A percentile compares a stretch with the other conserved stretches of the same genome.
Conservation (phyloP, 2,797 vertebrate genomes). For the Lutjanus campechanus region DNA sequence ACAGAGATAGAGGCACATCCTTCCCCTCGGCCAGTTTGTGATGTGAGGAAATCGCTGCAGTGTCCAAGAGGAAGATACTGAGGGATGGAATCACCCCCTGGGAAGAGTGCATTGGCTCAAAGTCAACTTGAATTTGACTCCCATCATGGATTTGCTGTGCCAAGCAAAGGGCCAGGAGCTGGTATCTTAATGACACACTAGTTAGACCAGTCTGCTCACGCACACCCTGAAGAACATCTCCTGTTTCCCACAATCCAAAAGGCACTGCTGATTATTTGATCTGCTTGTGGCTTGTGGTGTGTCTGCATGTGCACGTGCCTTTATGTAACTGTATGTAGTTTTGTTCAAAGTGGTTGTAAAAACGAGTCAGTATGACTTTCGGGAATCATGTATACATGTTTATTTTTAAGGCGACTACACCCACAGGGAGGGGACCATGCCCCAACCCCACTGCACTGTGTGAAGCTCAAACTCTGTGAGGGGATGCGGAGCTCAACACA, state of each 20-base stretch:
- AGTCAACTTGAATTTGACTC: constrained; percentile 70
- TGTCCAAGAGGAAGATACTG: constrained; percentile 59
- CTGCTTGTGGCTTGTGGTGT: constrained; percentile 57
- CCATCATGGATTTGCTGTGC: constrained; percentile 45
- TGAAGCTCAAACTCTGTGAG: constrained; percentile 43
- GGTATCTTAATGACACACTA: constrained; percentile 71
- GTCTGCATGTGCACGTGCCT: constrained; percentile 46
- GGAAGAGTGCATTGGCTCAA: constrained; percentile 53
- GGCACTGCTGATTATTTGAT: constrained; percentile 61
- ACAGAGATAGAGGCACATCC: constrained; percentile 40
- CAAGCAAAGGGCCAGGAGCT: constrained; percentile 68
- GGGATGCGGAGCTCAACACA: constrained; percentile 48
- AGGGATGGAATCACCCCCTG: constrained; percentile 51
- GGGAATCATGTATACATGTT: constrained; percentile 47
- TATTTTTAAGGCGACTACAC: constrained; percentile 62
- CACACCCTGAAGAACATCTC: constrained; percentile 59
- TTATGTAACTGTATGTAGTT: constrained; percentile 53
- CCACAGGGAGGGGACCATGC: constrained; percentile 45
- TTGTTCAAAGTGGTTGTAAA: constrained; percentile 62
- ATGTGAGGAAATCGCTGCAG: constrained; percentile 48
- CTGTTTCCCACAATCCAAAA: constrained; percentile 58
- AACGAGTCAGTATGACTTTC: constrained; percentile 10
- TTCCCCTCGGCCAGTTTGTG: constrained; percentile 42
- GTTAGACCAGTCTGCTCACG: constrained; percentile 55
- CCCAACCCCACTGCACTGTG: constrained; percentile 24